These are phyloP conservation scores for Chironomus tentans DNA, from an alignment of 2,888 invertebrate genomes.

Conservation along the genomic window DNA sequence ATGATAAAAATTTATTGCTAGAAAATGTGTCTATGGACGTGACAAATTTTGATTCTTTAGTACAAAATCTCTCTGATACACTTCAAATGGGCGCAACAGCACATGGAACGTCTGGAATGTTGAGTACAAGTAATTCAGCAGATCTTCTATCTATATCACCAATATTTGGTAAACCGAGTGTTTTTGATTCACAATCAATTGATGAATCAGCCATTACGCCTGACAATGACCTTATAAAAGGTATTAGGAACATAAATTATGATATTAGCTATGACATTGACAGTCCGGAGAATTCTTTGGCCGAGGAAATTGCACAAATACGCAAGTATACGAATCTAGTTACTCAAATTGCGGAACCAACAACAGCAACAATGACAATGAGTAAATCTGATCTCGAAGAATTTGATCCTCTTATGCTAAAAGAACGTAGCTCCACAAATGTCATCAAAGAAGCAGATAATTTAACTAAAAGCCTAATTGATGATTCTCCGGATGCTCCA, in stretches of 20 bases:
- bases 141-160: constrained; percentile 54
- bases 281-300: constrained; percentile 61
- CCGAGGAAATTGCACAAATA: constrained; percentile 45
- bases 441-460: constrained; percentile 14
- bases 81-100: not conserved
- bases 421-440: not conserved
- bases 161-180: constrained; percentile 41
- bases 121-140: constrained; percentile 33
- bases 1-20: not conserved
- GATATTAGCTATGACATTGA: constrained; percentile 55
- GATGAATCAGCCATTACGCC: constrained; percentile 48
- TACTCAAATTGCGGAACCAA: constrained; percentile 28
- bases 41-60: constrained; percentile 14
- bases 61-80: constrained; percentile 1
- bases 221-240: constrained; percentile 45
- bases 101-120: not conserved
- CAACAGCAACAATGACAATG: constrained; percentile 47
- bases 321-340: constrained; percentile 3
- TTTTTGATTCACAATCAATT: constrained; percentile 49
- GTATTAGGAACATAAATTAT: constrained; percentile 61
- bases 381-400: constrained; percentile 39
- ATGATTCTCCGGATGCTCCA: constrained; percentile 38
- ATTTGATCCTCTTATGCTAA: constrained; percentile 39
- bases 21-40: constrained; percentile 3
- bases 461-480: constrained; percentile 35